Evolutionary conservation across 2,888 invertebrate genomes (phyloP).

Genomic region (Drosophila algonquin): DNA sequence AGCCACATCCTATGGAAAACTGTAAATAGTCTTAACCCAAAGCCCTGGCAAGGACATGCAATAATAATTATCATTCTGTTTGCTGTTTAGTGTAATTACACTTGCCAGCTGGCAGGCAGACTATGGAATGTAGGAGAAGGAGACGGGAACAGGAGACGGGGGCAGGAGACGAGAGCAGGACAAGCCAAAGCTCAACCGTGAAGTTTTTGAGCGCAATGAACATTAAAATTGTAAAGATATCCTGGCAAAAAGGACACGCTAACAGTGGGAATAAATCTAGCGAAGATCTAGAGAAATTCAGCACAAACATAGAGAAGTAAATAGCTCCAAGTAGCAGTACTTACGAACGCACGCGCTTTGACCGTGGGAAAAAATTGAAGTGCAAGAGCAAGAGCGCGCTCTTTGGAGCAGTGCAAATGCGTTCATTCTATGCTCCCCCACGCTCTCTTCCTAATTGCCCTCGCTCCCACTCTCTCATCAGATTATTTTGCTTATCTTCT

Average conservation of each 20-base stretch:
- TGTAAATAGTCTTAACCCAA: conserved; percentile 1
- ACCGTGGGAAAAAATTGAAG: too few species aligned
- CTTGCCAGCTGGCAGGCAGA: conserved; percentile 20
- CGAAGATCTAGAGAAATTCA: too few species aligned
- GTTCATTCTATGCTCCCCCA: too few species aligned
- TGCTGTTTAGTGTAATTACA: conserved; percentile 66
- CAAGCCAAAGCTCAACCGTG: neutral
- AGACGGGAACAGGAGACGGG: neutral
- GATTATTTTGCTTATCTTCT: too few species aligned
- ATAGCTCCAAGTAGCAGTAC: too few species aligned
- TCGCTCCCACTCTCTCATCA: too few species aligned
- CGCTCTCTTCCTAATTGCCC: too few species aligned
- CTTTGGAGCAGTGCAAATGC: too few species aligned
- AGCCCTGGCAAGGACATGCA: conserved; percentile 14
- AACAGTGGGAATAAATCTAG: neutral
- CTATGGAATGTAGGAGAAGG: neutral
- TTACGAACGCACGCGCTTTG: too few species aligned
- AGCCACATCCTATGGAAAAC: neutral
- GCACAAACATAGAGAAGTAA: too few species aligned
- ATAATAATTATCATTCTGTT: conserved; percentile 56
- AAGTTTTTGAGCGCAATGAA: neutral
- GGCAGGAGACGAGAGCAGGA: neutral
- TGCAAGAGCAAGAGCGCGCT: too few species aligned
- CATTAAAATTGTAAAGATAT: conserved; percentile 10
- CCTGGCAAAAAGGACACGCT: neutral